Percentiles rank a stretch among this genome's conserved stretches.
phyloP scores from a whole-genome alignment of 2,888 invertebrate species.

The Rosalia funebris region DNA sequence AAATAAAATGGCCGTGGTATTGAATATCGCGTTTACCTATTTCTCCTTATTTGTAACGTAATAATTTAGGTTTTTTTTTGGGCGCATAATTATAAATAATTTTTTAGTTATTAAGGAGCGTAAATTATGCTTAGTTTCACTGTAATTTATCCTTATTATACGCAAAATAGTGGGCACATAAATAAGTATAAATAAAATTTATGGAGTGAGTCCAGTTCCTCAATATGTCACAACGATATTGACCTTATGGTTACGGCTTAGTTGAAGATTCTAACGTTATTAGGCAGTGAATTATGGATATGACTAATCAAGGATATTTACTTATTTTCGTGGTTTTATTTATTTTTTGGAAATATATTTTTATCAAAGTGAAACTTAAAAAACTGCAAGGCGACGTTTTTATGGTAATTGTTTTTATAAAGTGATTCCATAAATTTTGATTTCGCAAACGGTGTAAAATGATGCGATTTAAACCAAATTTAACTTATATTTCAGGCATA shows the following conservation, averaged over 20 bases:
- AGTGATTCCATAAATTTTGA: no score
- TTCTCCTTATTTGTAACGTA: slow-evolving; percentile 11
- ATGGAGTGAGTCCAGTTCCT: background rate
- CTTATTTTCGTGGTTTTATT: background rate
- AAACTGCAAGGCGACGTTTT: no score
- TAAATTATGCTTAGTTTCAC: no score
- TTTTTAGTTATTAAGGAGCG: slow-evolving; percentile 5
- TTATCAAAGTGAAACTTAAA: no score
- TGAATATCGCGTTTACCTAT: slow-evolving; percentile 4
- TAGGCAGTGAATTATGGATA: background rate
- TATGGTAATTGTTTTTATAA: no score
- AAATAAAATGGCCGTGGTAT: background rate
- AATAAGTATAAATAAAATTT: background rate
- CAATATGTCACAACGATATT: background rate
- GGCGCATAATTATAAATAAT: slow-evolving; percentile 5
- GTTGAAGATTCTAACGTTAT: background rate
- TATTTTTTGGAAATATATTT: no score
- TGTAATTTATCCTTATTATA: no score
- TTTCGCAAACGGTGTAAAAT: no score
- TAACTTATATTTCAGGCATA: no score
- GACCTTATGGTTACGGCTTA: background rate
- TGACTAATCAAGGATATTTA: background rate
- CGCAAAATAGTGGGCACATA: no score
- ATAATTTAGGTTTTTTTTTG: slow-evolving; percentile 2
- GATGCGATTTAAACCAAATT: no score